These are phyloP conservation scores for Etheostoma nigrum DNA, from an alignment of 2,797 vertebrate genomes.

Conservation along the genomic window DNA sequence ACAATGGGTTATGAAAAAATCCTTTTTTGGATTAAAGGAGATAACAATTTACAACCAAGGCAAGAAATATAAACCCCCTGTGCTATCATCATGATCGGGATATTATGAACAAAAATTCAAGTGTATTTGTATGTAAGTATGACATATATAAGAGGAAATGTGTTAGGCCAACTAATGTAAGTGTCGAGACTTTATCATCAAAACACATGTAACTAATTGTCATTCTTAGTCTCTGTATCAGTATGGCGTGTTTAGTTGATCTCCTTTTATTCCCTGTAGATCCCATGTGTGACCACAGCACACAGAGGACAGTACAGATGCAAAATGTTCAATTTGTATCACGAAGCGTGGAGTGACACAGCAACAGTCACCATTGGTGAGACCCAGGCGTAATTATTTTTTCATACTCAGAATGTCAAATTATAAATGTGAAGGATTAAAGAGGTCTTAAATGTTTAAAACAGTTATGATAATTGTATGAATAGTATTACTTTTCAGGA, in stretches of 20 bases:
- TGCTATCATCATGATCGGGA: not conserved
- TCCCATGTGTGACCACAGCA: conserved; percentile 86
- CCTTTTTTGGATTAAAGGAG: not conserved
- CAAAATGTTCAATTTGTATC: conserved; percentile 87
- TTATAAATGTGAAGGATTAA: not conserved
- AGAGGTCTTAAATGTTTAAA: not conserved
- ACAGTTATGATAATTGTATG: not conserved
- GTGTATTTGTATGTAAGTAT: not conserved
- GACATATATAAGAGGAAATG: not conserved
- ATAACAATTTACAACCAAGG: not conserved
- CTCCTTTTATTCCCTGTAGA: conserved; percentile 64
- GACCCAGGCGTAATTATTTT: conserved; percentile 10
- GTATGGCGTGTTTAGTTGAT: not conserved
- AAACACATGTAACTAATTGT: not conserved
- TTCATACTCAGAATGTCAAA: not conserved
- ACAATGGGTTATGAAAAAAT: not conserved
- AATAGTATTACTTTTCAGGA: not conserved
- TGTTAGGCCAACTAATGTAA: not conserved
- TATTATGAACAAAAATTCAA: not conserved
- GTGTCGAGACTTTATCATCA: not conserved
- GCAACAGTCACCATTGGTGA: conserved; percentile 86
- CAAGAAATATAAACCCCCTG: not conserved
- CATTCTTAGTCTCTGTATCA: not conserved
- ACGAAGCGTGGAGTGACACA: conserved; percentile 84
- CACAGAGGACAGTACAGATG: conserved; percentile 88